phyloP scores from a whole-genome alignment of 2,113 vertebrate genomes.

The Bettongia penicillata region DNA sequence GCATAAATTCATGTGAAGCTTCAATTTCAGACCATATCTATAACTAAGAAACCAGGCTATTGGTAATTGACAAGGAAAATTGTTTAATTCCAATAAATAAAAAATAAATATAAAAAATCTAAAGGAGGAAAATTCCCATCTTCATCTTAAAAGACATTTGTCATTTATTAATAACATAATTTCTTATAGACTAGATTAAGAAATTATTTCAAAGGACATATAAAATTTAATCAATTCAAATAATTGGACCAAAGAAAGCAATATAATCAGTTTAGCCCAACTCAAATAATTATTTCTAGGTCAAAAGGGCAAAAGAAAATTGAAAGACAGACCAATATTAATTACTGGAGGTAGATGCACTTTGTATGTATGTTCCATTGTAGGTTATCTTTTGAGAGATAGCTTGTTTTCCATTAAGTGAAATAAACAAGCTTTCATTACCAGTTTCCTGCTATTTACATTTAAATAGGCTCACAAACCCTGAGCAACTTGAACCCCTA shows the following conservation, averaged over 20 bases:
- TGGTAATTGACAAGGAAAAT: constrained; percentile 30
- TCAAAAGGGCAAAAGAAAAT: constrained; percentile 44
- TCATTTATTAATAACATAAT: constrained; percentile 21
- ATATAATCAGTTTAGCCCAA: constrained; percentile 50
- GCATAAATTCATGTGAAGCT: background rate
- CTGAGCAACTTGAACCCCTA: constrained; percentile 16
- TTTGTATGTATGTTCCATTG: background rate
- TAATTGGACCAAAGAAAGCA: constrained; percentile 37
- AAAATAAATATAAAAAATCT: constrained; percentile 10
- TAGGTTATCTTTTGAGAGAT: background rate
- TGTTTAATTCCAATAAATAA: constrained; percentile 13
- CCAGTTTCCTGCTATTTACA: constrained; percentile 30
- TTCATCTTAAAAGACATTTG: constrained; percentile 43
- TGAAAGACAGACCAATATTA: constrained; percentile 30
- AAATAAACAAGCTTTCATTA: constrained; percentile 37
- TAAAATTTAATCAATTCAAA: constrained; percentile 10
- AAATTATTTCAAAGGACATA: constrained; percentile 29
- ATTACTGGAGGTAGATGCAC: constrained; percentile 24
- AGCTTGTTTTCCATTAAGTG: constrained; percentile 34
- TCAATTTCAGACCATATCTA: background rate
- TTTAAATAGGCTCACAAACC: constrained; percentile 17
- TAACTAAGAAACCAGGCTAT: background rate
- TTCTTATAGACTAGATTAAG: constrained; percentile 9
- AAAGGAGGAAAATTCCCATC: constrained; percentile 35
- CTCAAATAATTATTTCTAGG: constrained; percentile 13